Percentiles rank a stretch among this genome's conserved stretches.
Conservation (phyloP, 2,113 vertebrate species). For the Cichladusa arquata region DNA sequence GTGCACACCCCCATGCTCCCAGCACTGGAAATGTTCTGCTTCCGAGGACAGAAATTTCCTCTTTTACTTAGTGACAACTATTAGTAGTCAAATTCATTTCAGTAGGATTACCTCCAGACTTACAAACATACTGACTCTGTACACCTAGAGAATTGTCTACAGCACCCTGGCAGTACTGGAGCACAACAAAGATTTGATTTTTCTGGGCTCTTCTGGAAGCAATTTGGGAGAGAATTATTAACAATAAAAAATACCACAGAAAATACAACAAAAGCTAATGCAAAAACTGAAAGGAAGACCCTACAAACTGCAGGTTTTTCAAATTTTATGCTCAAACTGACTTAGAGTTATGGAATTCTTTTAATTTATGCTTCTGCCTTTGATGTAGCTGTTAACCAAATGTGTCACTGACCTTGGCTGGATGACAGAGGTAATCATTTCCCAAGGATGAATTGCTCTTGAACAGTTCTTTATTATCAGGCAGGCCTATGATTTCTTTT, state of each 20-base stretch:
- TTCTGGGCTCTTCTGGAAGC: neutral
- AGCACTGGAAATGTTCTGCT: neutral
- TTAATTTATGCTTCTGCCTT: conserved; percentile 21
- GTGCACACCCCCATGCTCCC: neutral
- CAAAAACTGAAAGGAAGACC: neutral
- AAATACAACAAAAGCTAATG: neutral
- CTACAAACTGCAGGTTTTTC: neutral
- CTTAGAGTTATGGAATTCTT: neutral
- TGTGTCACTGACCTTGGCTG: conserved; percentile 15
- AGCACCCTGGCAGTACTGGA: neutral
- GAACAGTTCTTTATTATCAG: neutral
- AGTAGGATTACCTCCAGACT: neutral
- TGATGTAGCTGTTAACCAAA: conserved; percentile 14
- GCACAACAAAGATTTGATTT: neutral
- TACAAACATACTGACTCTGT: neutral
- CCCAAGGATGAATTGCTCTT: conserved; percentile 9
- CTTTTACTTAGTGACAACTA: neutral
- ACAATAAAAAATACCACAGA: neutral
- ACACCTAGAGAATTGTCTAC: neutral
- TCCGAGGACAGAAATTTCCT: neutral
- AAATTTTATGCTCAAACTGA: neutral
- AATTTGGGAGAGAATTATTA: neutral
- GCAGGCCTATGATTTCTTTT: neutral
- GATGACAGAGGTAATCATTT: neutral
- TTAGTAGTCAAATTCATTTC: neutral